A percentile compares a stretch with the other conserved stretches of the same genome.
Conservation (phyloP, 1,140 invertebrate species). For the Ceratina calcarata region DNA sequence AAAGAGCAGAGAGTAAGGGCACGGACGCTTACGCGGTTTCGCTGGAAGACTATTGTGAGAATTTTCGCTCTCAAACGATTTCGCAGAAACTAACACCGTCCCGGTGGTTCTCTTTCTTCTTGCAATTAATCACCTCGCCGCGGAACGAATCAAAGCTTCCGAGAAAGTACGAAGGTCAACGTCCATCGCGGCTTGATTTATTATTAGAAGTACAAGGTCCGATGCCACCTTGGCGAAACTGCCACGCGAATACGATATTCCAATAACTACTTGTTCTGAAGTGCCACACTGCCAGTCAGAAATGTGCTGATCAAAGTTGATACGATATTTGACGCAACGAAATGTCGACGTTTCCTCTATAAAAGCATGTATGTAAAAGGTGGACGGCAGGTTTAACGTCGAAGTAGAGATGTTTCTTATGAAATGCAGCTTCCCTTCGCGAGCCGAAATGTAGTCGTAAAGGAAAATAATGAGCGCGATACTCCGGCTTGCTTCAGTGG, state of each 20-base stretch:
- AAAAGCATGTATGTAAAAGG: not conserved
- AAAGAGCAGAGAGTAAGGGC: not conserved
- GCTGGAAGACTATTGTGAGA: slow-evolving; percentile 27
- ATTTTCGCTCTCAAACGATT: not conserved
- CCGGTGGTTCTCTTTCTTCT: not conserved
- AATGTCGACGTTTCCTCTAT: not conserved
- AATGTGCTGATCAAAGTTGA: too few relatives aligned
- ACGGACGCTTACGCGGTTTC: slow-evolving; percentile 5
- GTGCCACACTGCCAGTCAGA: too few relatives aligned
- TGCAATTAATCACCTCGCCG: not conserved
- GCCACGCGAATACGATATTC: too few relatives aligned
- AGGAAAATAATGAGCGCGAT: slow-evolving; percentile 18
- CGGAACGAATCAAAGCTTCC: not conserved
- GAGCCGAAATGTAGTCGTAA: not conserved
- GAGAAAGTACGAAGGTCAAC: not conserved
- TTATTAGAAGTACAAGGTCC: not conserved
- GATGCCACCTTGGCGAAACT: not conserved
- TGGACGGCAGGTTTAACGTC: too few relatives aligned
- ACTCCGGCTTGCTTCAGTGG: not conserved
- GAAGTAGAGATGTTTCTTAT: not conserved
- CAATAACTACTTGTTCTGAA: too few relatives aligned
- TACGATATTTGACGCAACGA: too few relatives aligned
- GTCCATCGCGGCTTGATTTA: not conserved
- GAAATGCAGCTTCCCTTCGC: not conserved
- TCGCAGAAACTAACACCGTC: not conserved